Base-by-base conservation (phyloP, 2,888 invertebrate species). In the Prosopocoilus inquinatus region DNA sequence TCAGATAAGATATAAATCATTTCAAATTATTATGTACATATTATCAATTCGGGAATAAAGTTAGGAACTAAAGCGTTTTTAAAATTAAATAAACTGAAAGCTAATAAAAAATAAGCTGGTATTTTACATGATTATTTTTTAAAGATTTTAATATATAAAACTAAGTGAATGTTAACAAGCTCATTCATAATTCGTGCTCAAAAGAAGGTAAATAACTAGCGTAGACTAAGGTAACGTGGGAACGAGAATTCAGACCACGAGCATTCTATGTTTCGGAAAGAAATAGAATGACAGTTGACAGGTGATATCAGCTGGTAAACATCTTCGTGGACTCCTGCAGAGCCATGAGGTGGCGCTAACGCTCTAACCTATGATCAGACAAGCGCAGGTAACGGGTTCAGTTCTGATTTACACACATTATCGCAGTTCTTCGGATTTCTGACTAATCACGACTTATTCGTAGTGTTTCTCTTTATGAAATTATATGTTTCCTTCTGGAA, bases 301-400 rank as follows among this genome's bases (percentile, higher is more conserved):
- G 55, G 55, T 55, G 55, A 51, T 55, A 55, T 55, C 55, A 51
- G 55, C 50, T 39, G 53, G 53, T 47, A 39, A 47, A 38, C 53
- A 53, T 53, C 55, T 55, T 47, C 55, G 55, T 55, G 55, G 55
- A 47, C 55, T 55, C 55, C 55, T 51, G 55, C 50, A 43, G 55
- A 50, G 55, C 51, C 50, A 20, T 46, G 50, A 55, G 55, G 55
- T 55, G 55, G 55, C 55, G 51, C 55, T 55, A 46, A 51, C 51
- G 46, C 50, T 51, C 47, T 55, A 55, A 50, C 50, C 41, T 35
- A 36, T 43, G 35, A 36, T 35, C 47, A 46, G 55, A 55, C 55
- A 51, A 51, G 50, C 47, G 28, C 55, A 55, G 50, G 55, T 51
- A 55, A 47, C 47, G 46, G 45, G 50, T 32, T 46, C 50, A 49